Evolutionary conservation across 2,113 vertebrate species (phyloP), one percentile per base, ranked within the genome.

Genomic region (Anguilla japonica): DNA sequence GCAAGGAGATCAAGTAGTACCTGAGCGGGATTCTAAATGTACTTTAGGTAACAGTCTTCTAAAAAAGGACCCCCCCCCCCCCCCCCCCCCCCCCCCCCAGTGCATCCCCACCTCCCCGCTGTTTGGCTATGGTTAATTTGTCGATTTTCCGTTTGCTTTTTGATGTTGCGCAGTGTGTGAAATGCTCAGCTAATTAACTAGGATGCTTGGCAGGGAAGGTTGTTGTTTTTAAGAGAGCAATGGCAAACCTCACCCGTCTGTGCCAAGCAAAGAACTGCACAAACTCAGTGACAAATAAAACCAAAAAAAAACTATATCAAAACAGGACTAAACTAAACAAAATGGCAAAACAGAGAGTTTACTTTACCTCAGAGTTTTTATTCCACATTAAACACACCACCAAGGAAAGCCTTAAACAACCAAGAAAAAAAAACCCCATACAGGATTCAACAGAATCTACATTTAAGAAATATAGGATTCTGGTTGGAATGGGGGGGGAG

Each of bases 131-230:
- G 85, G 85, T 90, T 90, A 88, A 94, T 94, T 92, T 91, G 91
- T 88, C 85, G 41, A 90, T 91, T 92, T 92, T 93, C 89, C 91
- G 88, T 92, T 92, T 93, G 86, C 87, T 92, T 90, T 92, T 91
- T 94, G 93, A 95, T 94, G 93, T 92, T 91, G 86, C 90, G 87
- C 92, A 92, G 93, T 85, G 93, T 94, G 95, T 95, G 93, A 95
- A 94, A 94, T 90, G 85, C 89, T 91, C 90, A 41, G 57, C 93
- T 95, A 95, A 95, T 95, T 95, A 94, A 93, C 91, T 91, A 86
- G 93, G 92, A 93, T 87, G 93, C 91, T 95, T 94, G 91, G 92
- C 93, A 90, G 91, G 91, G 84, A 86, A 88, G 82, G 84, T 85
- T 93, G 91, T 93, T 94, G 93, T 94, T 94, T 92, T 93, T 93